phyloP scores from a whole-genome alignment of 30 jellyfish, hydroid and myxozoan species.

The Calvadosia cruxmelitensis region DNA sequence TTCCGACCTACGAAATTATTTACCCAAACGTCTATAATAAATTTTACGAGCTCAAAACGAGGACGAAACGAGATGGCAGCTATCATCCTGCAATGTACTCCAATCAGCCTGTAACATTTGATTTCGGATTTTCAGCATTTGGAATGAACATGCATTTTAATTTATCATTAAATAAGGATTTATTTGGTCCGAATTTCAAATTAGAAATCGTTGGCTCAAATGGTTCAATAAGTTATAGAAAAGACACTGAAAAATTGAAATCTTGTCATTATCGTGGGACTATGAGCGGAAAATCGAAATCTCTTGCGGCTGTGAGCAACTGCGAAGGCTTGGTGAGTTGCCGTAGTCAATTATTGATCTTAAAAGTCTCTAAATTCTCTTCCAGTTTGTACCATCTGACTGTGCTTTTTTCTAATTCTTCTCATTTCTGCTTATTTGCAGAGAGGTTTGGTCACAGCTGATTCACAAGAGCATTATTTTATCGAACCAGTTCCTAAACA shows the following conservation, averaged over 20 bases:
- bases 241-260: slow-evolving; percentile 1
- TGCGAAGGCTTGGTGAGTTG: slow-evolving; percentile 85
- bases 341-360: too few species aligned
- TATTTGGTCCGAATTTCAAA: slow-evolving; percentile 77
- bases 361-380: too few species aligned
- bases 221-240: slow-evolving; percentile 26
- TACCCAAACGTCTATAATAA: slow-evolving; percentile 29
- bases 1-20: slow-evolving; percentile 53
- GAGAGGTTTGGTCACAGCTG: slow-evolving; percentile 64
- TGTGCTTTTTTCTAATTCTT: too few species aligned
- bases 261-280: slow-evolving; percentile 70
- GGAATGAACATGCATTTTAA: slow-evolving; percentile 47
- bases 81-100: background rate
- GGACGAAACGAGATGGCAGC: slow-evolving; percentile 1
- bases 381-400: too few species aligned
- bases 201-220: slow-evolving; percentile 53
- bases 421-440: slow-evolving; percentile 4
- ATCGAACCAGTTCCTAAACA: slow-evolving; percentile 82
- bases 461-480: slow-evolving; percentile 50
- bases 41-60: background rate
- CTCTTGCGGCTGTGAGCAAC: slow-evolving; percentile 73
- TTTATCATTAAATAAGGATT: slow-evolving; percentile 44
- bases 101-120: slow-evolving; percentile 6
- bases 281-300: slow-evolving; percentile 37
- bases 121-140: slow-evolving; percentile 72